Evolutionary conservation across 2,113 vertebrate genomes (phyloP), one percentile per base, ranked within the genome.

Genomic region (Anguilla japonica): DNA sequence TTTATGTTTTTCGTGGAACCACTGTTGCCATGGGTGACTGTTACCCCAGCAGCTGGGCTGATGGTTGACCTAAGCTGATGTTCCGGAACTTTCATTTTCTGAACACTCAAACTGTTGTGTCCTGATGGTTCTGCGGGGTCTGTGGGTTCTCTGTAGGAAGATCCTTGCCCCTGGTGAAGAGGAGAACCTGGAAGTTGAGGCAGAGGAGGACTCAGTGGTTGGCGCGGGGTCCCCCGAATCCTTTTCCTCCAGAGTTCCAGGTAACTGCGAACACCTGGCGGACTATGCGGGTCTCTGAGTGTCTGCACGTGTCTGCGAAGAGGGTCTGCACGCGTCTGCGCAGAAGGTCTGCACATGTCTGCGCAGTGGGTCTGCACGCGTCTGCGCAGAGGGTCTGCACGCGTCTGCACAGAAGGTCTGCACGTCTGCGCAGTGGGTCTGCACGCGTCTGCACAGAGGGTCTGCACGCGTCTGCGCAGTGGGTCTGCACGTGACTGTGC

Each of bases 111-210:
- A 71, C 43, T 53, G 11, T 53, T 53, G 50, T 75, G 71, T 75
- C n/a, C 26, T 75, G n/a, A 75, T 34, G n/a, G 18, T 83, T 26
- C 14, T 20, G 5, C 50, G 50, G 50, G 50, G 39, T 53, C n/a
- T 15, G 11, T 6, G 56, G 8, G 18, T 84, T 79, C 39, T 86
- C 7, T 81, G 83, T 89, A 99, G 98, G 95, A 99, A 96, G 95
- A 98, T 99, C 93, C 96, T 99, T 16, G 98, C 98, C 84, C 98
- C 98, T 14, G 98, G 98, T 81, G 98, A 99, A 91, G 98, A 99
- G 91, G 98, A 99, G 93, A 97, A 98, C 91, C 95, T 99, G 81
- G 98, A 99, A 90, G 94, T 98, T 90, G 98, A 99, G 89, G 98
- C 97, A 87, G 98, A 99, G 90, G 96, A 98, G n/a, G 98, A 99